phyloP scores from a whole-genome alignment of 2,888 invertebrate genomes.

The Drepana falcataria region DNA sequence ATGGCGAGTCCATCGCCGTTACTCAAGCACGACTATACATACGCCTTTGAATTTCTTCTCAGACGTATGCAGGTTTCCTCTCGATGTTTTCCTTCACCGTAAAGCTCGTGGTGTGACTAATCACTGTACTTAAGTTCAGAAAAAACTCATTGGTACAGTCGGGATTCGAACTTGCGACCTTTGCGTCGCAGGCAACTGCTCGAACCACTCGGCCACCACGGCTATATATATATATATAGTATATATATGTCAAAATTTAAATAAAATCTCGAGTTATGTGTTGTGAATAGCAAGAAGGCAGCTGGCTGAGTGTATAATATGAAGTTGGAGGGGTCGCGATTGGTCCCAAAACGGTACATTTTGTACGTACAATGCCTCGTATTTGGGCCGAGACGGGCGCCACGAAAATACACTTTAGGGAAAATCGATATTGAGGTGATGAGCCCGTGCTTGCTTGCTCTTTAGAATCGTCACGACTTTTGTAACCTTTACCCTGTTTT shows the following conservation, averaged over 20 bases:
- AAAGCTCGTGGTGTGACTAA: too few relatives aligned
- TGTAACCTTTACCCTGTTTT: constrained; percentile 31
- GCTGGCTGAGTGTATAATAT: constrained; percentile 18
- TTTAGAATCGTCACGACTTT: constrained; percentile 60
- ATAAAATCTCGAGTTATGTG: constrained; percentile 9
- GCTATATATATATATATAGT: too few relatives aligned
- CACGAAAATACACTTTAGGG: constrained; percentile 56
- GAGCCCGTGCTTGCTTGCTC: constrained; percentile 32
- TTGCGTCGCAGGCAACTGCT: too few relatives aligned
- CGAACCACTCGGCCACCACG: too few relatives aligned
- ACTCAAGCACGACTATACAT: too few relatives aligned
- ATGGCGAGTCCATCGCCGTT: too few relatives aligned
- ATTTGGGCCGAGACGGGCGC: constrained; percentile 42
- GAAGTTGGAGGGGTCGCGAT: constrained; percentile 13
- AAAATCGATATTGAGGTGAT: constrained; percentile 56
- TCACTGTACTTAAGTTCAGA: too few relatives aligned
- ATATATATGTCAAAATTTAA: not conserved
- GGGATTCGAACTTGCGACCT: too few relatives aligned
- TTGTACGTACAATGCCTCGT: constrained; percentile 37
- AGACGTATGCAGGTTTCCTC: too few relatives aligned
- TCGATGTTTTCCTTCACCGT: too few relatives aligned
- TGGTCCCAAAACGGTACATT: constrained; percentile 16
- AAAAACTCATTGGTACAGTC: too few relatives aligned
- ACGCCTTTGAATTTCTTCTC: too few relatives aligned
- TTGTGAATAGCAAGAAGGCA: constrained; percentile 27